These are phyloP conservation scores for Aphis craccivora DNA, from an alignment of 1,140 invertebrate genomes.

Conservation along the genomic window DNA sequence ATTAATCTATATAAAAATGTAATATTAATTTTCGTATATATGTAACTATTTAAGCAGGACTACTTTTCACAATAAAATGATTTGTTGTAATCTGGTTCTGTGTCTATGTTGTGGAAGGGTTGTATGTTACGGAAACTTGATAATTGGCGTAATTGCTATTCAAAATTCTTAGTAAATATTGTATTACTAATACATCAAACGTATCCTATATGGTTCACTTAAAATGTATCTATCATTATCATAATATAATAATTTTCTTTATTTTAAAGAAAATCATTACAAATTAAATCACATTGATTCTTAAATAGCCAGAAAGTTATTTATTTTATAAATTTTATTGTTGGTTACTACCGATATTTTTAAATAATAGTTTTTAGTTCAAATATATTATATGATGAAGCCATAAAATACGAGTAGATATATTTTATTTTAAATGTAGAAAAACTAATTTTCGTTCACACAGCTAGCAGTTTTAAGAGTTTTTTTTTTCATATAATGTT, in stretches of 20 bases:
- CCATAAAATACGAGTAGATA: neutral
- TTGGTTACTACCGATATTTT: neutral
- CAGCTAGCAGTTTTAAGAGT: neutral
- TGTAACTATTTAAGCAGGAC: neutral
- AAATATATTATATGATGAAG: neutral
- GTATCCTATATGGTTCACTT: neutral
- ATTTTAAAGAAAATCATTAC: too few relatives aligned
- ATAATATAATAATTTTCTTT: too few relatives aligned
- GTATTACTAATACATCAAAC: too few relatives aligned
- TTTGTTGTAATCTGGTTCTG: neutral
- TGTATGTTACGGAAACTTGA: neutral
- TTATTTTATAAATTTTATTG: neutral
- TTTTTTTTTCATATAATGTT: neutral
- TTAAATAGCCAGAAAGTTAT: neutral
- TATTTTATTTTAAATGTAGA: neutral
- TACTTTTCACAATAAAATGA: neutral
- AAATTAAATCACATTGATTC: too few relatives aligned
- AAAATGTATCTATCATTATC: too few relatives aligned
- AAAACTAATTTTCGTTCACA: neutral
- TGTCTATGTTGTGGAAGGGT: neutral
- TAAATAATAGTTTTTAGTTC: neutral
- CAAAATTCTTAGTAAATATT: neutral
- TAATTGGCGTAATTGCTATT: neutral
- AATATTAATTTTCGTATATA: neutral
- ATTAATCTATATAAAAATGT: neutral